A percentile compares a stretch with the other conserved stretches of the same genome.
Conservation (phyloP, 2,888 invertebrate genomes). For the Clivina fossor region DNA sequence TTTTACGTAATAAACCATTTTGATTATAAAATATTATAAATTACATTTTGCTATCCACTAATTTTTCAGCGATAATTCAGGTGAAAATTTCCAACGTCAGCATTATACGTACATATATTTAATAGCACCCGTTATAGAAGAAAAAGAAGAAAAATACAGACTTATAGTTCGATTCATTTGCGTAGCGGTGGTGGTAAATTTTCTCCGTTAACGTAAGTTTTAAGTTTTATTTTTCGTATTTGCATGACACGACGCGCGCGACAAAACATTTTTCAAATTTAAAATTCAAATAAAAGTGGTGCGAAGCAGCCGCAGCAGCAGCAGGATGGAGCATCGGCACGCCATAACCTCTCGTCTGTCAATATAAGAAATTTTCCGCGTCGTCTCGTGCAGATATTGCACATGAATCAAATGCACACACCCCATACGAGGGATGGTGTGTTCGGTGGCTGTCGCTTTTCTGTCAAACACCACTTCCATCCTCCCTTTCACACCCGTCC, state of each 20-base stretch:
- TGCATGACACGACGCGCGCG: constrained; percentile 20
- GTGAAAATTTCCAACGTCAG: too few species aligned
- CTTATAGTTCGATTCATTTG: background rate
- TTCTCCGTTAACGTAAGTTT: background rate
- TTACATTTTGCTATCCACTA: too few species aligned
- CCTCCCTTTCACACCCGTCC: background rate
- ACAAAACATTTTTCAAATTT: constrained; percentile 33
- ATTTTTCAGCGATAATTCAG: too few species aligned
- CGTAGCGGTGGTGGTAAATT: too few species aligned
- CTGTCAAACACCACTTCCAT: constrained; percentile 1
- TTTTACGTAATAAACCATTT: too few species aligned
- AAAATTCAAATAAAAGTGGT: constrained; percentile 33
- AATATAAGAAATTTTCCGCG: constrained; percentile 33
- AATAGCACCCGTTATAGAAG: too few species aligned
- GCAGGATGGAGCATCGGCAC: too few species aligned
- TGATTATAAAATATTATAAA: too few species aligned
- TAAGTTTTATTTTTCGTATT: constrained; percentile 27
- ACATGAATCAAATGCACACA: constrained; percentile 30
- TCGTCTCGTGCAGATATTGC: constrained; percentile 33
- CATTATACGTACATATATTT: too few species aligned
- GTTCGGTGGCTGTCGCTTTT: background rate
- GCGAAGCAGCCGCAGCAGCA: constrained; percentile 25
- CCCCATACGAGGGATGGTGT: constrained; percentile 7
- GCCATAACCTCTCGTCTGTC: constrained; percentile 32
- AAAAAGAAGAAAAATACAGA: too few species aligned